Evolutionary conservation across 1,140 invertebrate species (phyloP).

Genomic region (Drosophila albomicans): DNA sequence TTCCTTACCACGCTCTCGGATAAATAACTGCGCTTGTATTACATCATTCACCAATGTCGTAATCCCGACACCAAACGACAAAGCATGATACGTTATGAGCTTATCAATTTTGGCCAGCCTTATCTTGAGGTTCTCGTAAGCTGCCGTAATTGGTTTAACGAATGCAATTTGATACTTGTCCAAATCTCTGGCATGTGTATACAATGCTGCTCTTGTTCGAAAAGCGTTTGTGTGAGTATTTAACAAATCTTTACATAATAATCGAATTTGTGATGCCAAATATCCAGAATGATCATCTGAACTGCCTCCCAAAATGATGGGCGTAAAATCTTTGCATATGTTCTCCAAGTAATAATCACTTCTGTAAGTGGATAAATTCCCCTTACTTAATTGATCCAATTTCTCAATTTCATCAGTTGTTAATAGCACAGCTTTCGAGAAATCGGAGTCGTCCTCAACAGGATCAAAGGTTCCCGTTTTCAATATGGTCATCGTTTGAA

Average conservation of each 20-base stretch:
- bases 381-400: not conserved
- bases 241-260: no score
- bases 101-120: conserved; percentile 87
- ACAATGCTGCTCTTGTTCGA: not conserved
- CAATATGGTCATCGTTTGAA: conserved; percentile 29
- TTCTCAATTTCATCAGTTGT: not conserved
- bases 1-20: conserved; percentile 88
- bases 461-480: not conserved
- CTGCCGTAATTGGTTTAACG: not conserved
- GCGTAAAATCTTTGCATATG: conserved; percentile 86
- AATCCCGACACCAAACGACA: conserved; percentile 90
- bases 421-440: not conserved
- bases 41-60: conserved; percentile 88
- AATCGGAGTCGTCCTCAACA: not conserved
- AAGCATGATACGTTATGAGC: conserved; percentile 88
- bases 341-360: conserved; percentile 70
- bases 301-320: not conserved
- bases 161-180: not conserved
- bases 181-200: not conserved
- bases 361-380: not conserved
- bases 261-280: no score
- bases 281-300: not conserved
- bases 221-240: not conserved
- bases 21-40: conserved; percentile 88
- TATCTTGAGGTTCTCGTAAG: conserved; percentile 85